Evolutionary conservation across 2,888 invertebrate genomes (phyloP).

Genomic region (Mactromeris polynyma): DNA sequence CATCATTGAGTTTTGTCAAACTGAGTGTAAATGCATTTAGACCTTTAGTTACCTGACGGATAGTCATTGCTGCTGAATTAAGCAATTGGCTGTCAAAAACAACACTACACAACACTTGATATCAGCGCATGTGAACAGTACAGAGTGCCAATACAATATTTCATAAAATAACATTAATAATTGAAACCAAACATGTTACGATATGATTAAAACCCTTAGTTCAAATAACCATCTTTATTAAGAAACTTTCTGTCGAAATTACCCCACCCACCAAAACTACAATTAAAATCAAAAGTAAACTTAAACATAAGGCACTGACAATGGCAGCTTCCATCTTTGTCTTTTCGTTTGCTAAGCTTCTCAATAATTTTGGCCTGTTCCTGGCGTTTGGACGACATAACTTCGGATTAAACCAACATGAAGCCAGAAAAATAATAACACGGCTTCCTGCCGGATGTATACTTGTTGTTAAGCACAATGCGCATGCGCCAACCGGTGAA

Average conservation of each 20-base stretch:
- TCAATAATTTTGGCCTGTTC: slow-evolving; percentile 74
- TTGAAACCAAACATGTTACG: neutral
- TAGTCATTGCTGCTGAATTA: no score
- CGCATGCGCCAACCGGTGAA: slow-evolving; percentile 61
- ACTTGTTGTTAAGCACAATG: slow-evolving; percentile 67
- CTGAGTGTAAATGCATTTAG: no score
- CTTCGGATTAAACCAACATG: slow-evolving; percentile 29
- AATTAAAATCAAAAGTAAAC: neutral
- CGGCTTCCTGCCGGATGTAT: slow-evolving; percentile 48
- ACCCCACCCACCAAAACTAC: slow-evolving; percentile 9
- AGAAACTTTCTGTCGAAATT: neutral
- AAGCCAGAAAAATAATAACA: slow-evolving; percentile 27
- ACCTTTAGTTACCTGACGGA: no score
- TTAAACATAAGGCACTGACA: slow-evolving; percentile 50
- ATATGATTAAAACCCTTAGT: neutral
- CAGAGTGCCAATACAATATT: neutral
- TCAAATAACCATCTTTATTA: neutral
- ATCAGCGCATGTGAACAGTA: neutral
- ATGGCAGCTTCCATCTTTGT: slow-evolving; percentile 62
- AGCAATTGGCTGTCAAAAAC: no score
- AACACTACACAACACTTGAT: neutral
- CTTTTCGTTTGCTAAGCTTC: slow-evolving; percentile 70
- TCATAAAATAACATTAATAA: neutral
- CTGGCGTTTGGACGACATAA: slow-evolving; percentile 77
- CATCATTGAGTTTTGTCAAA: no score